Base-by-base conservation (phyloP, 2,888 invertebrate genomes). In the Drosophila testacea region DNA sequence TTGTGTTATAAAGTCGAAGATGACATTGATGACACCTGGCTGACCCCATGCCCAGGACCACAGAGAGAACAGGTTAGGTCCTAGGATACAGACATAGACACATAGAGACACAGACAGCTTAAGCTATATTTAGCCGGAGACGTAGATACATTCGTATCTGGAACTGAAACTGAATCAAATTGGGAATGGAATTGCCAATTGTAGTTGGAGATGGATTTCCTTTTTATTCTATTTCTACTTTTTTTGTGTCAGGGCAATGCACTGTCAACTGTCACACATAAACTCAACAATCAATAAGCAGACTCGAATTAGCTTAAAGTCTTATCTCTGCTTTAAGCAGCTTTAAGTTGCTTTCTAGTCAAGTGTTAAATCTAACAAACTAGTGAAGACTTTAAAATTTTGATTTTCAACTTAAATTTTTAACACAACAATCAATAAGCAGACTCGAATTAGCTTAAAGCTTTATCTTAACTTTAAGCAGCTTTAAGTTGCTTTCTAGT, bases 1-100 rank as follows among this genome's bases (percentile, higher is more conserved):
- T 84, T 85, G 82, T 84, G 84, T 87, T 87, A 87, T 85, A 88
- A 88, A 88, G 87, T 86, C 87, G 85, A 88, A 85, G 89, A 87
- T 82, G 85, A 86, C 85, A 86, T 88, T 82, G 89, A 87, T 84
- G 85, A 86, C 85, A 86, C 85, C 85, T 86, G 85, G 80, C 85
- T 67, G 79, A 87, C 81, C 78, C 85, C 83, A 77, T 48, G 57
- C 63, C 69, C 22, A 22, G 22, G 3, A 22, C 3, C 22, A 22
- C 1, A 22, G 1, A 22, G 22, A 22, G 22, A 22, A 1, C 22
- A 22, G 22, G 22, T 2, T 22, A 22, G 22, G 22, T 22, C 22
- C 22, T 22, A 22, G 22, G 22, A 22, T 22, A 59, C 32, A 38
- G 50, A 30, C 36, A 55, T 6, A 57, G 27, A 38, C 34, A 41